A percentile compares a stretch with the other conserved stretches of the same genome.
Evolutionary conservation across 2,888 invertebrate species (phyloP).

Genomic region (Agrenia bidenticulata): DNA sequence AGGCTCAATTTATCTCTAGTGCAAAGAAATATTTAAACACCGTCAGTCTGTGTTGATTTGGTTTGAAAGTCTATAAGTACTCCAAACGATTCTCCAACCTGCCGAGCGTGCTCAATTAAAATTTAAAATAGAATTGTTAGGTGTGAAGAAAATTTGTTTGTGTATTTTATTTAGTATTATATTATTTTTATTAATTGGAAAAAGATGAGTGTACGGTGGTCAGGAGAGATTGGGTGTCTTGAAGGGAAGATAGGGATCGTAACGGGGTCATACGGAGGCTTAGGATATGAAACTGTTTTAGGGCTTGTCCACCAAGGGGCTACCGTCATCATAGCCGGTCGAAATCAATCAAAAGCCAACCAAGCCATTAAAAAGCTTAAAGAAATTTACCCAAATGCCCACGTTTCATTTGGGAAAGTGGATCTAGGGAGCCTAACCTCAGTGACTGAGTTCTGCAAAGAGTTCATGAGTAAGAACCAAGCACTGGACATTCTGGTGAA

Average conservation of each 20-base stretch:
- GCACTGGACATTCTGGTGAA: conserved; percentile 54
- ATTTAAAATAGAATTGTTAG: too few relatives aligned
- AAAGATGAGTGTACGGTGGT: too few relatives aligned
- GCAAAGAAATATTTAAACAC: too few relatives aligned
- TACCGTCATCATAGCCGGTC: conserved; percentile 57
- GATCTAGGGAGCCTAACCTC: conserved; percentile 56
- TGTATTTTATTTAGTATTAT: too few relatives aligned
- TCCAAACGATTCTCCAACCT: too few relatives aligned
- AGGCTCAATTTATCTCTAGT: too few relatives aligned
- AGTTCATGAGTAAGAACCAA: not conserved
- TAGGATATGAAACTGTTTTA: conserved; percentile 57
- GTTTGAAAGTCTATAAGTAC: too few relatives aligned
- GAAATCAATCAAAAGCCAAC: conserved; percentile 55
- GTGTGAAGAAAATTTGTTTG: too few relatives aligned
- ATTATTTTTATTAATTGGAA: too few relatives aligned
- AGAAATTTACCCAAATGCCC: conserved; percentile 50
- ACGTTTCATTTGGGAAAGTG: conserved; percentile 54
- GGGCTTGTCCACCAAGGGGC: conserved; percentile 56
- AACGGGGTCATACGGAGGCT: conserved; percentile 58
- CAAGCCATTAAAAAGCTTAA: conserved; percentile 55
- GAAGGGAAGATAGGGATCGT: conserved; percentile 55
- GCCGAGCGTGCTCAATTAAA: too few relatives aligned
- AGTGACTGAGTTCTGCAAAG: conserved; percentile 55
- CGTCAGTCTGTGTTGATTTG: too few relatives aligned
- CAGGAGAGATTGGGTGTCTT: conserved; percentile 5